Conservation (phyloP, 2,888 invertebrate species). For the Melinaea menophilus region DNA sequence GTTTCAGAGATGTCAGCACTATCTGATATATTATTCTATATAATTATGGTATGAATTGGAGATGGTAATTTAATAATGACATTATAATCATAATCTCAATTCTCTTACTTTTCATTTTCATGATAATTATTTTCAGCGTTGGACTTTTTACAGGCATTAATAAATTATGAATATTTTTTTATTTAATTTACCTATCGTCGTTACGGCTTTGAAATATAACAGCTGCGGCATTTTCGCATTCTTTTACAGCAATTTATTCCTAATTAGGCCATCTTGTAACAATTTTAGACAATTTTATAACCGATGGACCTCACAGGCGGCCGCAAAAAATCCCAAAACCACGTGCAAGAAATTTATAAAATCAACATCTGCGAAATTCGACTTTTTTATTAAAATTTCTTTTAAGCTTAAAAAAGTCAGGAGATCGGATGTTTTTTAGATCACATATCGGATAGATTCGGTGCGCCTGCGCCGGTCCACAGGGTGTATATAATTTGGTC, state of each 20-base stretch:
- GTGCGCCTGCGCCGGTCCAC: constrained; percentile 37
- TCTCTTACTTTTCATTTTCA: too few species aligned
- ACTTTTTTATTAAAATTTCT: constrained; percentile 66
- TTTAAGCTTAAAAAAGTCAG: constrained; percentile 56
- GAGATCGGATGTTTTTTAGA: constrained; percentile 56
- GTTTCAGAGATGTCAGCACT: too few species aligned
- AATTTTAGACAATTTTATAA: constrained; percentile 52
- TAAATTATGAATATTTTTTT: too few species aligned
- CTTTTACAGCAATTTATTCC: constrained; percentile 47
- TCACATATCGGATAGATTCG: constrained; percentile 65
- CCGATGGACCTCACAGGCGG: constrained; percentile 52
- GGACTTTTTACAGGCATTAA: too few species aligned
- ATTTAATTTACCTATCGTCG: too few species aligned
- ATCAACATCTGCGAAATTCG: constrained; percentile 75
- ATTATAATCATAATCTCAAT: too few species aligned
- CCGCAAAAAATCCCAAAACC: constrained; percentile 45
- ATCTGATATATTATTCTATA: too few species aligned
- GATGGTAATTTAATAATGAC: too few species aligned
- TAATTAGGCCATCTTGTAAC: constrained; percentile 52
- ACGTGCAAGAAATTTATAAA: constrained; percentile 76
- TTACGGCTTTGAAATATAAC: constrained; percentile 25
- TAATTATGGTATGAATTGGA: too few species aligned
- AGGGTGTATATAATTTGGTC: constrained; percentile 23
- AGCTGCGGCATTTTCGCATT: constrained; percentile 46
- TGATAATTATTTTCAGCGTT: too few species aligned